Evolutionary conservation across 1,140 invertebrate species (phyloP).

Genomic region (Littorina saxatilis): DNA sequence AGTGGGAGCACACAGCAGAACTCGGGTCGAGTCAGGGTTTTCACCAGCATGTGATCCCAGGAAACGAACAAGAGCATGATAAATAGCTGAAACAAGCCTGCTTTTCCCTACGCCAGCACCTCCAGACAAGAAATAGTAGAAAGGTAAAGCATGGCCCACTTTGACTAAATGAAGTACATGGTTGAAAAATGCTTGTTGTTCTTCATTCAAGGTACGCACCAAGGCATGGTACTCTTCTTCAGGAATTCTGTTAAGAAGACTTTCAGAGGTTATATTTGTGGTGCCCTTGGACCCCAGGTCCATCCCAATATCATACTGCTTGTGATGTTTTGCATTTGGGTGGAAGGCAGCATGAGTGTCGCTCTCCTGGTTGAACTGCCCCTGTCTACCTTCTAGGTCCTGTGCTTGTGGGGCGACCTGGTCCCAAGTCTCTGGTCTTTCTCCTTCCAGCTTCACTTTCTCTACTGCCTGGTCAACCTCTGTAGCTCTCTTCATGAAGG

Average conservation of each 20-base stretch:
- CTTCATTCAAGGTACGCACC: not conserved
- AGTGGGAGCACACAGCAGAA: not conserved
- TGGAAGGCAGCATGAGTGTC: conserved; percentile 1
- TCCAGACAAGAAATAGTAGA: too few relatives aligned
- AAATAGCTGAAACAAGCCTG: not conserved
- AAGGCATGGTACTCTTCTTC: not conserved
- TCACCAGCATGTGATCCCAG: not conserved
- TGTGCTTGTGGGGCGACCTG: too few relatives aligned
- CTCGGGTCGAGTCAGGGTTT: not conserved
- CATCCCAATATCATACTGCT: not conserved
- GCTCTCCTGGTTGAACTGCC: conserved; percentile 39
- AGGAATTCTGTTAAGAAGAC: not conserved
- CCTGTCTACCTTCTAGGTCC: too few relatives aligned
- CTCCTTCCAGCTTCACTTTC: conserved; percentile 38
- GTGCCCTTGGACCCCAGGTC: not conserved
- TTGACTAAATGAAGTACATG: not conserved
- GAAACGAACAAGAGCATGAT: not conserved
- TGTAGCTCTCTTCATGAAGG: conserved; percentile 43
- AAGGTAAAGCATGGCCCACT: not conserved
- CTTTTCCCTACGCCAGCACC: conserved; percentile 4
- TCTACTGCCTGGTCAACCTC: conserved; percentile 38
- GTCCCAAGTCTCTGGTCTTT: conserved; percentile 8
- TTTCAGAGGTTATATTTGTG: not conserved
- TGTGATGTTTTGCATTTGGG: not conserved
- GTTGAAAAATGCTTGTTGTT: conserved; percentile 14